Evolutionary conservation across 2,797 vertebrate species (phyloP).

Genomic region (Dendrocincla tyrannina): DNA sequence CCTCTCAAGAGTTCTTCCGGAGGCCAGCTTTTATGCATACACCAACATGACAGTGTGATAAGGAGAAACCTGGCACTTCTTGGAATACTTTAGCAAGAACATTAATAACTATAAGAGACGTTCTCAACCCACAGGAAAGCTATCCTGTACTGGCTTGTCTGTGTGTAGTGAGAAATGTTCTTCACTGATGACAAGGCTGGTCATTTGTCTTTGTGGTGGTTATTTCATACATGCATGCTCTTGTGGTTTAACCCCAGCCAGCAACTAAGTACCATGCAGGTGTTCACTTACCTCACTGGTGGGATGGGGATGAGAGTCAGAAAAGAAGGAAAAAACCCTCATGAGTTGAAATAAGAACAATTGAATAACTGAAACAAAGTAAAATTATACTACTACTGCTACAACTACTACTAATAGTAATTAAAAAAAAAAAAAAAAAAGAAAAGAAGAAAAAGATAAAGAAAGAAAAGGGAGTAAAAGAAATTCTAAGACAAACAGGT

Average conservation of each 20-base stretch:
- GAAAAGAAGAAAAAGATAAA: no score
- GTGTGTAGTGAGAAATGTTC: neutral
- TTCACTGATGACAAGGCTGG: neutral
- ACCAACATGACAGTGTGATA: neutral
- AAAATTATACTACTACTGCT: neutral
- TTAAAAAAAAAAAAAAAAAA: neutral
- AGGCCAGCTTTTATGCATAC: neutral
- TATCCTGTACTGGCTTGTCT: neutral
- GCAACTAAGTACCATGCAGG: neutral
- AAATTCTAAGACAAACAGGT: neutral
- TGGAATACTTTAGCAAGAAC: neutral
- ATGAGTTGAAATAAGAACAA: neutral
- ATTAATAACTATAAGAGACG: neutral
- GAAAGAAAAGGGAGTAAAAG: neutral
- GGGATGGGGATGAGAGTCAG: neutral
- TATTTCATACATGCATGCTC: neutral
- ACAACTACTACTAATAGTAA: neutral
- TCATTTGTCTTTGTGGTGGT: neutral
- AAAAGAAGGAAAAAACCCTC: neutral
- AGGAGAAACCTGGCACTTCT: neutral
- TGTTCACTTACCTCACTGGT: neutral
- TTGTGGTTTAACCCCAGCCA: neutral
- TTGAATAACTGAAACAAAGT: neutral
- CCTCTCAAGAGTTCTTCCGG: neutral
- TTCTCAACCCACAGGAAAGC: neutral